Evolutionary conservation across 2,888 invertebrate genomes (phyloP).

Genomic region (Pristionchus arcanus): DNA sequence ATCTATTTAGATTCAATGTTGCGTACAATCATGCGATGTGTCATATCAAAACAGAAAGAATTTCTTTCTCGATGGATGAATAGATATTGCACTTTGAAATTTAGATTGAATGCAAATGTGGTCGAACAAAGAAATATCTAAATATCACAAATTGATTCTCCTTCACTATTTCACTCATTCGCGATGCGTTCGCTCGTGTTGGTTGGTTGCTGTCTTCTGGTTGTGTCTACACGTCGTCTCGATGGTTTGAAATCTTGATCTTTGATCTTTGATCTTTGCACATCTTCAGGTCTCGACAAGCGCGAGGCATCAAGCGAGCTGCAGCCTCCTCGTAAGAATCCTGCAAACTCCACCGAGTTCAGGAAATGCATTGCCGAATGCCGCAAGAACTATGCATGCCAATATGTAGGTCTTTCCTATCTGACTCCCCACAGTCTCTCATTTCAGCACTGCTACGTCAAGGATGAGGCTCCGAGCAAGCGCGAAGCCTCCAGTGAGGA

Average conservation of each 20-base stretch:
- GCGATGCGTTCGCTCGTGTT: not conserved
- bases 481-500: no score
- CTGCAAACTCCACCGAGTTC: no score
- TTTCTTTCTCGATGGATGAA: not conserved
- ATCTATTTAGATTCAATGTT: no score
- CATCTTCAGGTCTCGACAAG: not conserved
- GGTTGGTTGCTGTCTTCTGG: not conserved
- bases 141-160: not conserved
- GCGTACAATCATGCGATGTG: no score
- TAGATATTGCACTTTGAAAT: not conserved
- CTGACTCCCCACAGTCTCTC: no score
- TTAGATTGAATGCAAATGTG: not conserved
- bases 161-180: not conserved
- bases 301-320: not conserved
- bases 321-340: not conserved
- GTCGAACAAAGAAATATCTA: not conserved
- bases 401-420: no score
- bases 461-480: no score
- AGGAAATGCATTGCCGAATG: no score
- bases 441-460: no score
- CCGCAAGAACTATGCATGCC: no score
- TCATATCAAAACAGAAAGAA: no score
- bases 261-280: not conserved
- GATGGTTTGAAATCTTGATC: slow-evolving; percentile 6
- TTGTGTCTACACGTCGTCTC: not conserved